phyloP scores from a whole-genome alignment of 1,140 invertebrate species.

The Hermetia illucens region DNA sequence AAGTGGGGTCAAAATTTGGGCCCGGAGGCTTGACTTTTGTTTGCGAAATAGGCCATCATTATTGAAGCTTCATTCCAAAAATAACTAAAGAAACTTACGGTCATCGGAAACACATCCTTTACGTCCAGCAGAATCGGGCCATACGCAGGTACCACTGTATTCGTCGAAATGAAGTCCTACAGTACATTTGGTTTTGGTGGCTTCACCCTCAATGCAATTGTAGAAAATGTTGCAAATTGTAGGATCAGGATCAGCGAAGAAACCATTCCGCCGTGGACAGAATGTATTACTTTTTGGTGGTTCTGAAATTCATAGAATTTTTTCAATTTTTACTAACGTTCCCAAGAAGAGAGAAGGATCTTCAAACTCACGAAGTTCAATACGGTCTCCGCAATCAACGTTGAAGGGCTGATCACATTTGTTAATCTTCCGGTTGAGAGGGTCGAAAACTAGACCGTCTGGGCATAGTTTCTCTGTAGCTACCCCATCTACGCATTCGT shows the following conservation, averaged over 20 bases:
- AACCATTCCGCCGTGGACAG: slow-evolving; percentile 73
- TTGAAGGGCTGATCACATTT: slow-evolving; percentile 85
- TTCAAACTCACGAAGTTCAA: slow-evolving; percentile 66
- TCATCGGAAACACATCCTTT: slow-evolving; percentile 47
- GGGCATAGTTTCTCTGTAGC: slow-evolving; percentile 63
- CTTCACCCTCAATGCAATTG: slow-evolving; percentile 76
- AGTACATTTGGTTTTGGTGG: slow-evolving; percentile 66
- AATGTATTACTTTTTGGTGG: slow-evolving; percentile 51
- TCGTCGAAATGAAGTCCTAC: slow-evolving; percentile 78
- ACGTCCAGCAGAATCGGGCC: slow-evolving; percentile 67
- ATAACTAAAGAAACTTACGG: slow-evolving; percentile 23
- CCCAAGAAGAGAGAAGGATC: neutral
- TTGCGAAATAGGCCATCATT: too few species aligned
- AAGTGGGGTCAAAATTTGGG: too few species aligned
- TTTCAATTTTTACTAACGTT: too few species aligned
- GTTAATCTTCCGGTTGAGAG: slow-evolving; percentile 64
- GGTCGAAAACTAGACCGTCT: slow-evolving; percentile 77
- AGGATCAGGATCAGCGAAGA: slow-evolving; percentile 74
- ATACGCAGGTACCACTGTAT: slow-evolving; percentile 66
- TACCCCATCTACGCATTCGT: slow-evolving; percentile 58
- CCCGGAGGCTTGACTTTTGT: too few species aligned
- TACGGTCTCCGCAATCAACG: slow-evolving; percentile 71
- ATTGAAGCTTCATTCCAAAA: neutral
- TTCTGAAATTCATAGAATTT: slow-evolving; percentile 41
- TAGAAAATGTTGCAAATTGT: slow-evolving; percentile 71